A percentile compares a stretch with the other conserved stretches of the same genome.
Evolutionary conservation across 2,113 vertebrate species (phyloP).

Genomic region (Tetraodon nigroviridis): DNA sequence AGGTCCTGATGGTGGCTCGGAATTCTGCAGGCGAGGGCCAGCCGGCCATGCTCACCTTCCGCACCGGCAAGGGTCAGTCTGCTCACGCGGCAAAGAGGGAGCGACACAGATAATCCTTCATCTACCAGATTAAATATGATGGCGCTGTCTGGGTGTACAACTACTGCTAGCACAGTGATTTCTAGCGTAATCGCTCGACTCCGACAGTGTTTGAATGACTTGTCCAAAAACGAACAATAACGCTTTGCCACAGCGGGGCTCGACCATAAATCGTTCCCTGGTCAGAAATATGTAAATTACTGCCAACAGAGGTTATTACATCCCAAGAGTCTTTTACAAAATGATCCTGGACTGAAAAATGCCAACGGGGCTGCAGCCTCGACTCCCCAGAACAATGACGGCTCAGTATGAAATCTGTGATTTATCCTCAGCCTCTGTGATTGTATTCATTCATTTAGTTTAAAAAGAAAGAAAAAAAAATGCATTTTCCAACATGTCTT

Average conservation of each 20-base stretch:
- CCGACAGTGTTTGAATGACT: not conserved
- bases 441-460: not conserved
- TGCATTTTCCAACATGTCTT: no score
- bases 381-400: not conserved
- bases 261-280: conserved; percentile 28
- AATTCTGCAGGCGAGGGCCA: conserved; percentile 87
- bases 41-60: conserved; percentile 96
- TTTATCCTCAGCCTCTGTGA: not conserved
- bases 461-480: no score
- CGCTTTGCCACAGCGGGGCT: conserved; percentile 18
- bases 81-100: not conserved
- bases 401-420: not conserved
- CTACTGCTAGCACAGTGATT: not conserved
- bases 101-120: not conserved
- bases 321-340: conserved; percentile 20
- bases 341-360: conserved; percentile 8
- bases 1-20: conserved; percentile 95
- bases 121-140: not conserved
- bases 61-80: conserved; percentile 89
- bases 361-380: conserved; percentile 5
- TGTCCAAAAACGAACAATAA: conserved; percentile 32
- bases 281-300: conserved; percentile 32
- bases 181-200: not conserved
- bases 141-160: not conserved
- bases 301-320: conserved; percentile 34